Evolutionary conservation across 2,113 vertebrate genomes (phyloP).

Genomic region (Trichomycterus rosablanca): DNA sequence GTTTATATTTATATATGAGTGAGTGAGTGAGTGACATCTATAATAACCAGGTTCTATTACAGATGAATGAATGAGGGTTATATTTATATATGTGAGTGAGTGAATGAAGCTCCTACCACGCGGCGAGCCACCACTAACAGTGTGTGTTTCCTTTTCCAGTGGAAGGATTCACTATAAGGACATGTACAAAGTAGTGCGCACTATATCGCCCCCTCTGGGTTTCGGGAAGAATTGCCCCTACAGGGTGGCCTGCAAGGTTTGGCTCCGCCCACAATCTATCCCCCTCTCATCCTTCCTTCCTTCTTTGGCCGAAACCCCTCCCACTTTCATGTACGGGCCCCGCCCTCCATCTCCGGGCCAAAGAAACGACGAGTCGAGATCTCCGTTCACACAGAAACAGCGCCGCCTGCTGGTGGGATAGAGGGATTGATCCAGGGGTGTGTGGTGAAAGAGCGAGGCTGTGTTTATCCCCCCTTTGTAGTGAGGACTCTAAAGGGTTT

Average conservation of each 20-base stretch:
- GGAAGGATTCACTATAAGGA: slow-evolving; percentile 99
- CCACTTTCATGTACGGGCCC: slow-evolving; percentile 49
- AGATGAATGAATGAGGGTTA: neutral
- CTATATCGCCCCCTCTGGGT: slow-evolving; percentile 98
- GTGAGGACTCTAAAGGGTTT: too few relatives aligned
- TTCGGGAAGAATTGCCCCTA: slow-evolving; percentile 99
- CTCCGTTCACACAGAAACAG: slow-evolving; percentile 56
- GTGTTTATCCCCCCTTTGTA: too few relatives aligned
- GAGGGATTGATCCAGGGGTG: neutral
- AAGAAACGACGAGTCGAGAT: slow-evolving; percentile 56
- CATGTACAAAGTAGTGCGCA: slow-evolving; percentile 99
- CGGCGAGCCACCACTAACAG: slow-evolving; percentile 56
- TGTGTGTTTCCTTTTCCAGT: slow-evolving; percentile 91
- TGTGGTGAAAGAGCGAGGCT: neutral
- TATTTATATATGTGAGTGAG: neutral
- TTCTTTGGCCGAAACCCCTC: slow-evolving; percentile 41
- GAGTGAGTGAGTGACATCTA: neutral
- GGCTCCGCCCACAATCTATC: slow-evolving; percentile 63
- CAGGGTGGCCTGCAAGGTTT: slow-evolving; percentile 99
- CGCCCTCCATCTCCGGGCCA: slow-evolving; percentile 41
- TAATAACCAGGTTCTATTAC: neutral
- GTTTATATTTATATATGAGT: neutral
- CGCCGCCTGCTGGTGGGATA: slow-evolving; percentile 26
- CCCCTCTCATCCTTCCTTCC: slow-evolving; percentile 54
- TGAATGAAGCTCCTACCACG: neutral